phyloP scores from a whole-genome alignment of 2,888 invertebrate genomes.

The Athrips mouffetella region DNA sequence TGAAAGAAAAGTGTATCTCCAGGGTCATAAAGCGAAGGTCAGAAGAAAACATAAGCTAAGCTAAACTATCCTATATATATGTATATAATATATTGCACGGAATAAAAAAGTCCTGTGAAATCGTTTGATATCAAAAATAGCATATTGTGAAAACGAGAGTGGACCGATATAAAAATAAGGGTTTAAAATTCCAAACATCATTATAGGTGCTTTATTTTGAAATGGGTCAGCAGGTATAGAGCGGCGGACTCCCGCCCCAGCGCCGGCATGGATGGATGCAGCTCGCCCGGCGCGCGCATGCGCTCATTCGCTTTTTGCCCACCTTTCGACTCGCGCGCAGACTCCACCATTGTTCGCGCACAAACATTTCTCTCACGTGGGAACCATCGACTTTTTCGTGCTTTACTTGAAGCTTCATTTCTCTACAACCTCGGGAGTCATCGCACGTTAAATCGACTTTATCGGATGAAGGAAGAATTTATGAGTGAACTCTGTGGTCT shows the following conservation, averaged over 20 bases:
- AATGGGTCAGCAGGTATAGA: constrained; percentile 73
- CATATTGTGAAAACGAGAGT: constrained; percentile 12
- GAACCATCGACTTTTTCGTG: constrained; percentile 64
- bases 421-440: constrained; percentile 43
- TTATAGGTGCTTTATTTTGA: constrained; percentile 40
- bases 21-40: too few relatives aligned
- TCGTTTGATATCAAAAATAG: too few relatives aligned
- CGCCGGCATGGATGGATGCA: constrained; percentile 15
- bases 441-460: constrained; percentile 43
- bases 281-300: constrained; percentile 31
- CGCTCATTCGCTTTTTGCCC: constrained; percentile 75
- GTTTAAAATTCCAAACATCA: constrained; percentile 36
- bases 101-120: too few relatives aligned
- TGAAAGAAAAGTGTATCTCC: not conserved
- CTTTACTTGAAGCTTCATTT: constrained; percentile 55
- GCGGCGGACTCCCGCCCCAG: constrained; percentile 19
- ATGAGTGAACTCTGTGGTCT: constrained; percentile 27
- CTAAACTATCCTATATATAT: too few relatives aligned
- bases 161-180: constrained; percentile 23
- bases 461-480: constrained; percentile 25
- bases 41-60: too few relatives aligned
- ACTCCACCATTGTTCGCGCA: constrained; percentile 59
- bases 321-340: constrained; percentile 76
- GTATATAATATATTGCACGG: too few relatives aligned
- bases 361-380: constrained; percentile 74